phyloP scores from a whole-genome alignment of 2,888 invertebrate genomes.

The Gari tellinella region DNA sequence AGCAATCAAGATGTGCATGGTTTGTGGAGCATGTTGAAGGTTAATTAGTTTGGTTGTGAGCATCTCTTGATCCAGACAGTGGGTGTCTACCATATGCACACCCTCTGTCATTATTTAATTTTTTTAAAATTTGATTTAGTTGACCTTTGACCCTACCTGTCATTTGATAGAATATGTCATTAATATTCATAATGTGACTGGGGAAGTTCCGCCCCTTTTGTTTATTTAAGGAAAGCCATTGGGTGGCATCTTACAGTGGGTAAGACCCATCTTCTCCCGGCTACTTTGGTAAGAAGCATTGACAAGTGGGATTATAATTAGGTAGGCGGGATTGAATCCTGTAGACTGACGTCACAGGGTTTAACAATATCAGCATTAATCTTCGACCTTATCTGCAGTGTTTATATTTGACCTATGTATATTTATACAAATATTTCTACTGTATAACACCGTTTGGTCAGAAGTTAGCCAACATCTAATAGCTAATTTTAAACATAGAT shows the following conservation, averaged over 20 bases:
- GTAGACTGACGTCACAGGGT: slow-evolving; percentile 24
- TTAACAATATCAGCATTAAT: slow-evolving; percentile 21
- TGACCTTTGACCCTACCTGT: slow-evolving; percentile 75
- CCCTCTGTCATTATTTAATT: slow-evolving; percentile 30
- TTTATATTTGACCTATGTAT: slow-evolving; percentile 37
- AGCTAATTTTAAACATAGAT: too few relatives aligned
- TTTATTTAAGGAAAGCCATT: too few relatives aligned
- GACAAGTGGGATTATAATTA: slow-evolving; percentile 3
- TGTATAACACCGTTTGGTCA: too few relatives aligned
- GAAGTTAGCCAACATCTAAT: too few relatives aligned
- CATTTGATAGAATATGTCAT: slow-evolving; percentile 40
- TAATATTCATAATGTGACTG: slow-evolving; percentile 20
- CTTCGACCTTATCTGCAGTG: slow-evolving; percentile 22
- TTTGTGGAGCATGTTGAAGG: neutral
- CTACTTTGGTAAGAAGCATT: neutral
- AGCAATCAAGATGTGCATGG: too few relatives aligned
- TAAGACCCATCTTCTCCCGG: neutral
- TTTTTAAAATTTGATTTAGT: slow-evolving; percentile 73
- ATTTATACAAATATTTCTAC: slow-evolving; percentile 16
- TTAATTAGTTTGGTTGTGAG: slow-evolving; percentile 7
- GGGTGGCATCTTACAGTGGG: too few relatives aligned
- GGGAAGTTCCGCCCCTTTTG: too few relatives aligned
- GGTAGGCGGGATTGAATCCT: neutral
- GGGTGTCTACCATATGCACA: slow-evolving; percentile 1
- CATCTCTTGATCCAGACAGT: neutral